A percentile compares a stretch with the other conserved stretches of the same genome.
These are phyloP conservation scores for Noturus placidus DNA, from an alignment of 2,113 vertebrate species.

Conservation along the genomic window DNA sequence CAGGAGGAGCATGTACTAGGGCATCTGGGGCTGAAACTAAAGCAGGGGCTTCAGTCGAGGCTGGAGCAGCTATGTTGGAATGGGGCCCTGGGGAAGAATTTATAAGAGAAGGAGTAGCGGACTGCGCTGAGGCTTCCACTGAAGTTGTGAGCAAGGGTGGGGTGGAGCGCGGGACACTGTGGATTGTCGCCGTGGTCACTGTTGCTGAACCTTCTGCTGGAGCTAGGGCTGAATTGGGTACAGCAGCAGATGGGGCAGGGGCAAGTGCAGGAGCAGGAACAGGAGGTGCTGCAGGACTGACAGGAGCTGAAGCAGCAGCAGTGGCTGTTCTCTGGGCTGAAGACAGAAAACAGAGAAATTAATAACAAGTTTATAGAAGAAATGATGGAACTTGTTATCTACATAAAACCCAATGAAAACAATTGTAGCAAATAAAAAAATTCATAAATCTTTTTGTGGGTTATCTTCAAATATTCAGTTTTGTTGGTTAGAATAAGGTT, in stretches of 20 bases:
- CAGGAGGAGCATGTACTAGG: constrained; percentile 36
- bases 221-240: not conserved
- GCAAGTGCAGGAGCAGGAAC: constrained; percentile 1
- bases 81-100: constrained; percentile 12
- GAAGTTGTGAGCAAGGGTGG: constrained; percentile 43
- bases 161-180: constrained; percentile 54
- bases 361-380: not conserved
- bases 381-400: not conserved
- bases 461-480: not conserved
- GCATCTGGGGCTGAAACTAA: not conserved
- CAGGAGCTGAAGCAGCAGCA: not conserved
- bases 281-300: constrained; percentile 34
- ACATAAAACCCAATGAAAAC: not conserved
- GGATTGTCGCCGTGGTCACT: constrained; percentile 57
- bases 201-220: not conserved
- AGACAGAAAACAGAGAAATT: not conserved
- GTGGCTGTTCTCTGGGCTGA: not conserved
- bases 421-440: not conserved
- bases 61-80: not conserved
- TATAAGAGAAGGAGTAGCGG: not conserved
- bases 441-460: not conserved
- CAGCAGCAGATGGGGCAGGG: constrained; percentile 28
- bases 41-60: constrained; percentile 14
- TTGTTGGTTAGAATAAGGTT: not conserved
- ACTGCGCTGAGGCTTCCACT: constrained; percentile 18